Evolutionary conservation across 2,113 vertebrate genomes (phyloP).

Genomic region (Lathamus discolor): DNA sequence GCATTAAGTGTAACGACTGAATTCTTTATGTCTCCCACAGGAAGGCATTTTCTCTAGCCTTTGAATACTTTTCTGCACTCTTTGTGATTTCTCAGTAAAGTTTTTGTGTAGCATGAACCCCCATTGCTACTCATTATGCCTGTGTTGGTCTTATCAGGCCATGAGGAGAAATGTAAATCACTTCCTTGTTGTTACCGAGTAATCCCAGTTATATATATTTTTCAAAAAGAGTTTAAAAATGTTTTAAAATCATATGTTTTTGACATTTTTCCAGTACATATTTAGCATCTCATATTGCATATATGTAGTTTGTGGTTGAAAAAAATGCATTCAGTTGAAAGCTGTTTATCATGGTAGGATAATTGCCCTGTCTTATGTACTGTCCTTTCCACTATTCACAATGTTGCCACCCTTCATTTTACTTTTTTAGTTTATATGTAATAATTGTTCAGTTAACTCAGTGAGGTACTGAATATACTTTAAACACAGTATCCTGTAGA

Average conservation of each 20-base stretch:
- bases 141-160: not conserved
- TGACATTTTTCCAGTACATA: not conserved
- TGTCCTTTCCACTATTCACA: not conserved
- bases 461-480: not conserved
- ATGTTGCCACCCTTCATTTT: not conserved
- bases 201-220: not conserved
- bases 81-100: slow-evolving; percentile 18
- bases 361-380: not conserved
- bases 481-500: not conserved
- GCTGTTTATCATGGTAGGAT: not conserved
- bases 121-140: slow-evolving; percentile 5
- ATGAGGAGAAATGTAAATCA: slow-evolving; percentile 7
- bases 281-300: not conserved
- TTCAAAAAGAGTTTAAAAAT: not conserved
- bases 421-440: not conserved
- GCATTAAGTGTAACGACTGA: not conserved
- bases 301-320: not conserved
- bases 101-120: not conserved
- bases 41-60: slow-evolving; percentile 13
- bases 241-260: not conserved
- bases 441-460: not conserved
- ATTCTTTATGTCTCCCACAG: not conserved
- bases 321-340: not conserved
- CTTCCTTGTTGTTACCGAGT: not conserved
- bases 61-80: slow-evolving; percentile 2